Evolutionary conservation across 2,888 invertebrate genomes (phyloP), one percentile per base, ranked within the genome.

Genomic region (Coenonympha arcania): DNA sequence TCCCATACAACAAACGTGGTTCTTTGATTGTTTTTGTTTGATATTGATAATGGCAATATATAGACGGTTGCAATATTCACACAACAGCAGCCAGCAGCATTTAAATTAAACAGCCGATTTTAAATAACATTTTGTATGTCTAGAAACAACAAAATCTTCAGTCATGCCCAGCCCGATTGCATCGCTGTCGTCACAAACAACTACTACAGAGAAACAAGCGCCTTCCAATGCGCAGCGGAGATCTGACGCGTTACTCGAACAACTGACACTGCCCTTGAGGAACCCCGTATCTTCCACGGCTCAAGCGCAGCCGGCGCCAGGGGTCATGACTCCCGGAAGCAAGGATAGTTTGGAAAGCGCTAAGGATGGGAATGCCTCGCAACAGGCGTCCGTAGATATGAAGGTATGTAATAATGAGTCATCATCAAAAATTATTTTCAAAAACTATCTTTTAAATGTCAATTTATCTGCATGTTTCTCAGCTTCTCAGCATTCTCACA

Each of bases 221-320:
- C 74, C 84, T 6, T 72, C 79, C 0, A 77, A 62, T 31, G 79
- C 84, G 2, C 84, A 85, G 59, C 70, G 87, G 0, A 79, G 87
- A 4, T 85, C 86, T 0, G 87, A 87, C 49, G 82, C 82, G 0
- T 57, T 87, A 37, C 61, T 86, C 11, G 87, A 87, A 60, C 83
- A 85, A 46, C 68, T 87, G 54, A 87, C 87, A 0, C 65, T 75
- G 58, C 85, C 87, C 0, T 60, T 87, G 52, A 68, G 76, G 54
- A 84, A 77, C 59, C 75, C 76, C 0, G 68, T 78, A 46, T 55
- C 76, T 1, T 68, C 79, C 1, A 31, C 76, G 34, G 59, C 72
- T 4, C 73, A 70, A 26, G 53, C 65, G 11, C 66, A 65, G 28
- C 67, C 76, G 2, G 54, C 66, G 5, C 53, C 73, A 4, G 64